Evolutionary conservation across 1,140 invertebrate genomes (phyloP).

Genomic region (Drosophila pruinosa): DNA sequence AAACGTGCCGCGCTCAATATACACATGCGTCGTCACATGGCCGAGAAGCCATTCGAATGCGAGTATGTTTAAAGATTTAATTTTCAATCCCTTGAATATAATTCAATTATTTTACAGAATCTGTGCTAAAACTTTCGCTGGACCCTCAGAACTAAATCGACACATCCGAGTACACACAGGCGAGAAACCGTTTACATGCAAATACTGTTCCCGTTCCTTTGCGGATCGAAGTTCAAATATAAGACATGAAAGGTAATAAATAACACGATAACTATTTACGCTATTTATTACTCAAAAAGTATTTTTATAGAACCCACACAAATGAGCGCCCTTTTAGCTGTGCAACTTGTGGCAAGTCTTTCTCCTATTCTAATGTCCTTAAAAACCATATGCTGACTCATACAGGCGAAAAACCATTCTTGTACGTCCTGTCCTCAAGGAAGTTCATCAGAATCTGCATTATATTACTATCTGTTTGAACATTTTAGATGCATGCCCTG

Average conservation of each 20-base stretch:
- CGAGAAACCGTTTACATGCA: constrained; percentile 87
- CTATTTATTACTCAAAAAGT: neutral
- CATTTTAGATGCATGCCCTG: constrained; percentile 68
- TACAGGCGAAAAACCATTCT: constrained; percentile 79
- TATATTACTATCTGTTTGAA: neutral
- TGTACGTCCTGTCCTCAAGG: too few relatives aligned
- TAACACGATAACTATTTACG: neutral
- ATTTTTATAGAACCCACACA: constrained; percentile 85
- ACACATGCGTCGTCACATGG: constrained; percentile 76
- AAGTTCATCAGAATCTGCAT: too few relatives aligned
- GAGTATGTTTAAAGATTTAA: constrained; percentile 50
- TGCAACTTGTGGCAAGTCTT: constrained; percentile 88
- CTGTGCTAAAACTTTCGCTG: constrained; percentile 71
- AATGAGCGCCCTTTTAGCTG: constrained; percentile 90
- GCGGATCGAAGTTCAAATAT: constrained; percentile 86
- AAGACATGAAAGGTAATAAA: constrained; percentile 84
- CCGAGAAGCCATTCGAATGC: constrained; percentile 78
- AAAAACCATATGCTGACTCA: constrained; percentile 85
- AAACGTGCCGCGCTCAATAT: constrained; percentile 73
- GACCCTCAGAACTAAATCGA: constrained; percentile 71
- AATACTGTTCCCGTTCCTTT: constrained; percentile 89
- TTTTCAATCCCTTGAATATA: neutral
- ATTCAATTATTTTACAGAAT: constrained; percentile 47
- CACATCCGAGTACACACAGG: constrained; percentile 78
- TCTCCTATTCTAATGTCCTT: constrained; percentile 87